Conservation (phyloP, 2,888 invertebrate genomes). For the Neocrepidodera transversa region DNA sequence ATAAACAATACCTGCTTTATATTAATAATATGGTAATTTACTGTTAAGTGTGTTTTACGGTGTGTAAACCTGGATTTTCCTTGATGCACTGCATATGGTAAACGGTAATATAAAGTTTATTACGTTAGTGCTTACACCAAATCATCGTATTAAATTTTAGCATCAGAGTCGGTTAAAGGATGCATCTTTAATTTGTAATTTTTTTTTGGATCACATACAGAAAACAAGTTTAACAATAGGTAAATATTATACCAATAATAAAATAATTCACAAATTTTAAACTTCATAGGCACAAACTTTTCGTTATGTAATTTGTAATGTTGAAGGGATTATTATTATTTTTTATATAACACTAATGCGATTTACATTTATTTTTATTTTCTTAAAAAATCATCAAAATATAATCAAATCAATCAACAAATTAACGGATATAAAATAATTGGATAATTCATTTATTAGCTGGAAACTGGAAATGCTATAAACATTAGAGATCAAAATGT, state of each 20-base stretch:
- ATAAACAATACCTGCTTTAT: constrained; percentile 13
- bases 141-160: constrained; percentile 17
- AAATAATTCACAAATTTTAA: too few relatives aligned
- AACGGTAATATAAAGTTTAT: constrained; percentile 4
- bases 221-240: too few relatives aligned
- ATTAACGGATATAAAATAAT: background rate
- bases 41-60: constrained; percentile 21
- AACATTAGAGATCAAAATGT: constrained; percentile 1
- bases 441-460: background rate
- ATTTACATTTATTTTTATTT: too few relatives aligned
- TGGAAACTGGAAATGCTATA: background rate
- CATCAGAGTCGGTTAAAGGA: constrained; percentile 14
- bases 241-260: too few relatives aligned
- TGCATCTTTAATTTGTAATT: too few relatives aligned
- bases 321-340: too few relatives aligned
- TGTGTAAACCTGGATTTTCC: constrained; percentile 18
- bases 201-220: too few relatives aligned
- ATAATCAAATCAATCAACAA: too few relatives aligned
- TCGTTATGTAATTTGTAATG: too few relatives aligned
- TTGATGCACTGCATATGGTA: constrained; percentile 7
- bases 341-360: too few relatives aligned
- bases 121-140: constrained; percentile 15
- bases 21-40: constrained; percentile 18
- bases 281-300: too few relatives aligned
- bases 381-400: too few relatives aligned